These are phyloP conservation scores for Trachurus trachurus DNA, from an alignment of 2,797 vertebrate species.

Conservation along the genomic window DNA sequence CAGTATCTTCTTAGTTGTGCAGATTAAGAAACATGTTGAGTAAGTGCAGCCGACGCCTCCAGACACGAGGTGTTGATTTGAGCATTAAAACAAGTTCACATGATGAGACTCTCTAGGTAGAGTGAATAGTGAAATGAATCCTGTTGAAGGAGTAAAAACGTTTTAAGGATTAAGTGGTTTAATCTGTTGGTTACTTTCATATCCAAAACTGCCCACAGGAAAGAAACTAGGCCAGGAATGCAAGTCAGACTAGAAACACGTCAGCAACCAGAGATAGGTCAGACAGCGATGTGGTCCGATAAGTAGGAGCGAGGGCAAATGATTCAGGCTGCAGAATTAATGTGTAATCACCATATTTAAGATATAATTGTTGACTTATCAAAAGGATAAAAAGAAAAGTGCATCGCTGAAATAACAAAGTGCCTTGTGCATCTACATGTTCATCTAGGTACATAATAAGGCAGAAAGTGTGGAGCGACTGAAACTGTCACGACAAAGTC, in stretches of 20 bases:
- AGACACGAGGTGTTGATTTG: conserved; percentile 6
- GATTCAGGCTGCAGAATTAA: not conserved
- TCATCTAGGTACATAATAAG: conserved; percentile 25
- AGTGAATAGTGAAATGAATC: conserved; percentile 29
- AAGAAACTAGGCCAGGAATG: conserved; percentile 51
- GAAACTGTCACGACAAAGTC: not conserved
- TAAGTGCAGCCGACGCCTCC: not conserved
- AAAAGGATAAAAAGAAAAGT: not conserved
- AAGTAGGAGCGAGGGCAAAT: not conserved
- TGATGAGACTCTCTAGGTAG: conserved; percentile 17
- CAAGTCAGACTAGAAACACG: conserved; percentile 22
- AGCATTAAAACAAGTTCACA: conserved; percentile 16
- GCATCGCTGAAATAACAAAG: conserved; percentile 1
- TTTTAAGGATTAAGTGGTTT: conserved; percentile 55
- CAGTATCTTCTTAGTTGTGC: not conserved
- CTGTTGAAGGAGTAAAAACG: conserved; percentile 21
- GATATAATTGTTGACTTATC: not conserved
- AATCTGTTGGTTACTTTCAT: conserved; percentile 60
- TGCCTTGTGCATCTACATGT: conserved; percentile 8
- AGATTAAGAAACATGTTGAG: not conserved
- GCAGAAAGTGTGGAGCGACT: not conserved
- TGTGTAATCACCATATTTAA: conserved; percentile 7
- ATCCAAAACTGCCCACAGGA: conserved; percentile 37
- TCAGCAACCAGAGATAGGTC: conserved; percentile 22
- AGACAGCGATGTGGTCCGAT: conserved; percentile 37